Conservation (phyloP, 2,888 invertebrate genomes). For the Cheilosia soror region DNA sequence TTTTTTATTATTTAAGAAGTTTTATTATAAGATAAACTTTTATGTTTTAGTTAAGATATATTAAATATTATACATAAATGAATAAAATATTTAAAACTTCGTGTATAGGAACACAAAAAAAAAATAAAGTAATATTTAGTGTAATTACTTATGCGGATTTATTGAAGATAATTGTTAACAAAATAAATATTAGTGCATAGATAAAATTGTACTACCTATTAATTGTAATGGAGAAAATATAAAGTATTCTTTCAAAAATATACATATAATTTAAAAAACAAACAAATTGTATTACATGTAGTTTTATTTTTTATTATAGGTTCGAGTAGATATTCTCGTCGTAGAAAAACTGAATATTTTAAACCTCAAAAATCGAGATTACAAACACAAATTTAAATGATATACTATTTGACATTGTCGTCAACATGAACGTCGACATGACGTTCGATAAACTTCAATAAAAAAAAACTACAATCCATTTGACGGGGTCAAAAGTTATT, state of each 20-base stretch:
- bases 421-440: too few relatives aligned
- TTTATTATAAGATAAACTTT: not conserved
- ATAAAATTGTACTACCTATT: conserved; percentile 51
- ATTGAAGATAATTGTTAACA: conserved; percentile 60
- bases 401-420: too few relatives aligned
- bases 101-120: conserved; percentile 34
- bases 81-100: conserved; percentile 40
- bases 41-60: conserved; percentile 24
- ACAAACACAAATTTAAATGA: too few relatives aligned
- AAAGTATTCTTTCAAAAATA: conserved; percentile 72
- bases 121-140: conserved; percentile 25
- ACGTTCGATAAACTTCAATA: too few relatives aligned
- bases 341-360: too few relatives aligned
- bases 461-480: too few relatives aligned
- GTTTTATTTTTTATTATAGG: not conserved
- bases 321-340: too few relatives aligned
- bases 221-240: conserved; percentile 54
- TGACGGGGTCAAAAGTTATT: too few relatives aligned
- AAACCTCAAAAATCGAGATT: too few relatives aligned
- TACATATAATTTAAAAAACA: conserved; percentile 59
- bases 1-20: conserved; percentile 42
- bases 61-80: conserved; percentile 33
- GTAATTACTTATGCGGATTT: conserved; percentile 52
- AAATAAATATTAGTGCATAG: conserved; percentile 57
- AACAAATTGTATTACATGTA: not conserved